Conservation (phyloP, 2,888 invertebrate genomes). For the Ophioninae sp. region DNA sequence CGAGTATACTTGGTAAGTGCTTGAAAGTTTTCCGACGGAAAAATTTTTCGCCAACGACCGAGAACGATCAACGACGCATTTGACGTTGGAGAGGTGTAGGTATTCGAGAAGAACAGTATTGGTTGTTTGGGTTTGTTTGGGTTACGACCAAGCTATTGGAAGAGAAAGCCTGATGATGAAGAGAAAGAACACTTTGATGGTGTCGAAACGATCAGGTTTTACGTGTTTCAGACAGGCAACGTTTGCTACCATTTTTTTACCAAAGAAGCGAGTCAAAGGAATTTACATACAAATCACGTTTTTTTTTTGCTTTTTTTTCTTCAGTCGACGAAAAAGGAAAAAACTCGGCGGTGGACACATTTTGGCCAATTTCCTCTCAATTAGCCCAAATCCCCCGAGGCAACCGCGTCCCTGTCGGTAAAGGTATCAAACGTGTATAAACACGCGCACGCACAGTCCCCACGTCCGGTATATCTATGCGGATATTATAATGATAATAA, state of each 20-base stretch:
- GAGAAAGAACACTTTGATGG: no score
- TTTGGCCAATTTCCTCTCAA: slow-evolving; percentile 67
- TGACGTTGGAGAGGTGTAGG: no score
- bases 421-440: slow-evolving; percentile 1
- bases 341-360: slow-evolving; percentile 62
- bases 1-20: no score
- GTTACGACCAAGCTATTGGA: no score
- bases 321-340: slow-evolving; percentile 49
- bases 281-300: slow-evolving; percentile 72
- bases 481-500: slow-evolving; percentile 39
- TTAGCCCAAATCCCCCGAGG: slow-evolving; percentile 62
- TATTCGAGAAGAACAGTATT: no score
- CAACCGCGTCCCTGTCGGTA: slow-evolving; percentile 14
- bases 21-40: no score
- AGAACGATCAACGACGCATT: no score
- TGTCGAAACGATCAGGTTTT: no score
- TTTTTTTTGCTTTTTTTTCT: slow-evolving; percentile 68
- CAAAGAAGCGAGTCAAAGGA: slow-evolving; percentile 39
- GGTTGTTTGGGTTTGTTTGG: no score
- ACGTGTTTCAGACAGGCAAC: no score
- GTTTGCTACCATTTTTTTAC: neutral
- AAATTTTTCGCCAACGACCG: no score
- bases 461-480: neutral
- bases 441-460: neutral
- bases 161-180: no score